phyloP scores from a whole-genome alignment of 2,888 invertebrate genomes.

The Galeruca laticollis region DNA sequence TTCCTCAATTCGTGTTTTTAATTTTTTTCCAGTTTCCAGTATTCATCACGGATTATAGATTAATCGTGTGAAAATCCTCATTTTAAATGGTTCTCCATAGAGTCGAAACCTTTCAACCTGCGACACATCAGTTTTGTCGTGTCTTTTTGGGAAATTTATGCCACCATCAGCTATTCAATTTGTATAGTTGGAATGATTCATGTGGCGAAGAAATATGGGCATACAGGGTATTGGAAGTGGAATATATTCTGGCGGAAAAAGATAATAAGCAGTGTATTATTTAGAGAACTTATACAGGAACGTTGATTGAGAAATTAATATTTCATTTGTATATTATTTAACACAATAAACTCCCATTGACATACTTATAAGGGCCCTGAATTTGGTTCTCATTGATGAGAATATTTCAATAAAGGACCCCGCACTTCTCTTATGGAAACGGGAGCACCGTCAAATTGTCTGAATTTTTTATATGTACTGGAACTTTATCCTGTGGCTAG shows the following conservation, averaged over 20 bases:
- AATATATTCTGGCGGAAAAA: neutral
- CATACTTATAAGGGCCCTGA: too few species aligned
- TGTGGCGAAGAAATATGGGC: conserved; percentile 19
- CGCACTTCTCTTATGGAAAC: too few species aligned
- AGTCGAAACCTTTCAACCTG: conserved; percentile 38
- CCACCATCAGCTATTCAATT: conserved; percentile 40
- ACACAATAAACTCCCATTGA: too few species aligned
- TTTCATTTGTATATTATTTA: too few species aligned
- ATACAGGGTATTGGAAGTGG: neutral
- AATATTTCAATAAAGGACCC: too few species aligned
- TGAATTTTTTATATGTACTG: too few species aligned
- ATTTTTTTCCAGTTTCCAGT: conserved; percentile 19
- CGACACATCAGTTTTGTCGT: conserved; percentile 39
- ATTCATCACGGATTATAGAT: conserved; percentile 13
- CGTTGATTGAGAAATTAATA: too few species aligned
- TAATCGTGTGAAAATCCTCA: conserved; percentile 31
- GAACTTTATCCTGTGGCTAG: too few species aligned
- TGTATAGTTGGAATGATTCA: conserved; percentile 38
- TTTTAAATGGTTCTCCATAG: conserved; percentile 24
- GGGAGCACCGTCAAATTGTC: too few species aligned
- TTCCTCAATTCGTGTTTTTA: conserved; percentile 23
- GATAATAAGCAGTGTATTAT: too few species aligned
- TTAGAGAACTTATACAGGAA: too few species aligned
- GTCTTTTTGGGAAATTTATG: conserved; percentile 37
- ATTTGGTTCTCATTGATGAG: too few species aligned